Percentiles rank a stretch among this genome's conserved stretches.
Conservation (phyloP, 2,797 vertebrate genomes). For the Amniataba percoides region DNA sequence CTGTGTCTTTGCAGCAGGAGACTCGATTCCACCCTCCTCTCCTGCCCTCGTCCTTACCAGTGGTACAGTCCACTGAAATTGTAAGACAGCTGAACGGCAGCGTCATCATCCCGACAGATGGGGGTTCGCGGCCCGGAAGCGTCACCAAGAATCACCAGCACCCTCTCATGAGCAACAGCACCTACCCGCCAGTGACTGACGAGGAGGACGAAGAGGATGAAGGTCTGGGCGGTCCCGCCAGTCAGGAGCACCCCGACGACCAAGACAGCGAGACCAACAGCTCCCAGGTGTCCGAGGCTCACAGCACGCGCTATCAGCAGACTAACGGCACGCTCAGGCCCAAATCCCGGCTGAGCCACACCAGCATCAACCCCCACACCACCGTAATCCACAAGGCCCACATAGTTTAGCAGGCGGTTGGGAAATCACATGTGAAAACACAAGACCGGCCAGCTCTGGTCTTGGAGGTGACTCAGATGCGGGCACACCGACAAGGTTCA, state of each 20-base stretch:
- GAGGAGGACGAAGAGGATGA: slow-evolving; percentile 82
- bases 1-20: slow-evolving; percentile 66
- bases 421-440: background rate
- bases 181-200: slow-evolving; percentile 71
- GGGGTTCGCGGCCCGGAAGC: slow-evolving; percentile 54
- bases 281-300: slow-evolving; percentile 89
- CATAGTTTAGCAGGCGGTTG: slow-evolving; percentile 85
- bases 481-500: background rate
- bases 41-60: slow-evolving; percentile 61
- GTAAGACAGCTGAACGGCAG: slow-evolving; percentile 76
- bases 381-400: slow-evolving; percentile 87
- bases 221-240: slow-evolving; percentile 78
- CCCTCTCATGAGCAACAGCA: slow-evolving; percentile 63
- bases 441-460: background rate
- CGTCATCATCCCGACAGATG: slow-evolving; percentile 61
- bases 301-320: slow-evolving; percentile 87
- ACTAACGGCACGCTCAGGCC: slow-evolving; percentile 89
- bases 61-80: slow-evolving; percentile 67
- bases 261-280: slow-evolving; percentile 84
- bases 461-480: slow-evolving; percentile 1
- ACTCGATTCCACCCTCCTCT: slow-evolving; percentile 79
- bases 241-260: slow-evolving; percentile 81
- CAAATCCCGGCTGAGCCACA: slow-evolving; percentile 82
- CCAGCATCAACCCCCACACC: slow-evolving; percentile 78
- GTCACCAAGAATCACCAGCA: slow-evolving; percentile 64